These are phyloP conservation scores for Cariama cristata DNA, from an alignment of 2,113 vertebrate genomes.

Conservation along the genomic window DNA sequence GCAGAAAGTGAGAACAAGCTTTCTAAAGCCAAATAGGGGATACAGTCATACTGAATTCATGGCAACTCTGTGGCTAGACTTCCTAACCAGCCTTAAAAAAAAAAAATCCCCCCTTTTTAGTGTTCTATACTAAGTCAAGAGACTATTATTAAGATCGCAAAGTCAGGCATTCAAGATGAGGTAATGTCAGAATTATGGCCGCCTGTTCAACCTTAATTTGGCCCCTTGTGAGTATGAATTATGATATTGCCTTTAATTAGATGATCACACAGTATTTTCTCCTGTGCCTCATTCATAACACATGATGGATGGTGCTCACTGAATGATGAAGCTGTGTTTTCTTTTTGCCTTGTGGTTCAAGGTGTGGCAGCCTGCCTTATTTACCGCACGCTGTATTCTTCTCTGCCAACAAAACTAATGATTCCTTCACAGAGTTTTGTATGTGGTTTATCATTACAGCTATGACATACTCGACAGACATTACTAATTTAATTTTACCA, in stretches of 20 bases:
- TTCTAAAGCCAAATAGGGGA: neutral
- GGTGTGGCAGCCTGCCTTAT: slow-evolving; percentile 43
- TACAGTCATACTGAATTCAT: neutral
- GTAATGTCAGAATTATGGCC: slow-evolving; percentile 16
- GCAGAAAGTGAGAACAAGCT: neutral
- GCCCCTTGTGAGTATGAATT: slow-evolving; percentile 24
- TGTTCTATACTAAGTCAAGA: neutral
- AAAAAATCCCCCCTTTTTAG: neutral
- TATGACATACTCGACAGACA: neutral
- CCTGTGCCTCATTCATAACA: neutral
- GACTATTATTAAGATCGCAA: neutral
- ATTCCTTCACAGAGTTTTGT: neutral
- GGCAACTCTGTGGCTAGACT: neutral
- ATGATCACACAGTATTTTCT: slow-evolving; percentile 39
- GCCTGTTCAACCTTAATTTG: slow-evolving; percentile 24
- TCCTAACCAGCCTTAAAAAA: neutral
- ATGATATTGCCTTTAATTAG: slow-evolving; percentile 41
- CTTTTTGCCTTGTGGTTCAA: neutral
- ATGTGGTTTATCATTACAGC: neutral
- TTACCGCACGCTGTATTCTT: neutral
- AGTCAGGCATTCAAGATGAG: slow-evolving; percentile 3
- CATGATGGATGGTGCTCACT: neutral
- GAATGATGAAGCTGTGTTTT: slow-evolving; percentile 31
- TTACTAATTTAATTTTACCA: slow-evolving; percentile 6
- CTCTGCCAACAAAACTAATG: neutral